Evolutionary conservation across 23 tunicate genomes (phyloP), one percentile per base, ranked within the genome.

Genomic region (Botrylloides violaceus): DNA sequence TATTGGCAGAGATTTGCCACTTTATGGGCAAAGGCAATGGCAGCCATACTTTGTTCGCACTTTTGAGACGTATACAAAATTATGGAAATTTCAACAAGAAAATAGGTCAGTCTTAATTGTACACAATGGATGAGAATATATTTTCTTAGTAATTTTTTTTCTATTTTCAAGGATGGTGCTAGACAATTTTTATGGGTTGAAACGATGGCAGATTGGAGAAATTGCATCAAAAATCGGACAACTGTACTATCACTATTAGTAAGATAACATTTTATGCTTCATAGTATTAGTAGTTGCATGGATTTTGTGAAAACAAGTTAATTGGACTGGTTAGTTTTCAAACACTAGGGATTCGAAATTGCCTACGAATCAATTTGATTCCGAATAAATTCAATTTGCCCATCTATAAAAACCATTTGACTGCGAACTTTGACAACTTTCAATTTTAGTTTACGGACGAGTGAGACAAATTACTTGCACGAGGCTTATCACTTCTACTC

Each of bases 161-260:
- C 32, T 58, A 59, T 64, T 64, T 73, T 56, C 2, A 24, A 87
- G 95, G 48, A 29, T 62, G 29, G 80, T 70, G 32, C 61, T 87
- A 22, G 88, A 81, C 57, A 49, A 71, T 29, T 15, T 59, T 39
- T 81, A 77, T 71, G 74, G 79, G 32, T 61, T 88, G 38, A 81
- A 81, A 78, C 58, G 96, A 31, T 88, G 96, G 96, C 96, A 88
- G 72, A 88, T 88, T 62, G 96, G 96, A 24, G 96, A 88, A 73
- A 88, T 88, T 66, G 96, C 96, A 4, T 88, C 96, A 28, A 88
- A 88, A 36, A 88, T 88, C 71, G 96, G 80, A 19, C 96, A 88
- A 60, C 83, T 88, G 24, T 88, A 88, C 65, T 88, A 81, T 33
- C 88, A 81, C 30, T 88, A 81, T 33, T 88, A 88, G 96, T 88